These are phyloP conservation scores for Fopius arisanus DNA, from an alignment of 1,140 invertebrate genomes.

Conservation along the genomic window DNA sequence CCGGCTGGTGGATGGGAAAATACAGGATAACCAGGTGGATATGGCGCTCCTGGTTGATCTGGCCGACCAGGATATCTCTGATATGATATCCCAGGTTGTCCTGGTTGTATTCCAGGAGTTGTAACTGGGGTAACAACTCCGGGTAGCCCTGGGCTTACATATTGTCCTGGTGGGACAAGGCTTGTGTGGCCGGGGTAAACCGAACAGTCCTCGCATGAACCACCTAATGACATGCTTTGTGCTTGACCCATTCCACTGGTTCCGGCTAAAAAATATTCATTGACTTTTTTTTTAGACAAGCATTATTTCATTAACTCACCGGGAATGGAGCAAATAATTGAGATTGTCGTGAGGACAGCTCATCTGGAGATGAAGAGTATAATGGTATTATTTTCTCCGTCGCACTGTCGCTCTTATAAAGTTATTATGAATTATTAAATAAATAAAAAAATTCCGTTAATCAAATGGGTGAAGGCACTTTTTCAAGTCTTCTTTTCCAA, in stretches of 20 bases:
- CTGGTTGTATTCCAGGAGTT: neutral
- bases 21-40: slow-evolving; percentile 4
- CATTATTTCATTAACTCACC: no score
- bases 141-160: slow-evolving; percentile 23
- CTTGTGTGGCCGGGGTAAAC: slow-evolving; percentile 35
- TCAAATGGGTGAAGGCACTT: neutral
- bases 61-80: neutral
- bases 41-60: slow-evolving; percentile 3
- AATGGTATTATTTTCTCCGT: no score
- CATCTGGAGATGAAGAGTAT: no score
- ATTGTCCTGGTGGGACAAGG: slow-evolving; percentile 30
- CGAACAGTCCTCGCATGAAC: slow-evolving; percentile 60
- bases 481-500: no score
- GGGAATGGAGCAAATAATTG: no score
- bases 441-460: neutral
- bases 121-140: slow-evolving; percentile 18
- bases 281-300: no score
- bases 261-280: slow-evolving; percentile 65
- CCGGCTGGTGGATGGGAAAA: neutral
- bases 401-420: no score
- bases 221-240: slow-evolving; percentile 71
- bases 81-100: neutral
- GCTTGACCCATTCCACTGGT: slow-evolving; percentile 82
- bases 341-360: no score
- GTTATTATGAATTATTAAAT: no score